A percentile compares a stretch with the other conserved stretches of the same genome.
These are phyloP conservation scores for Ceyx erithaca DNA, from an alignment of 2,797 vertebrate genomes.

Conservation along the genomic window DNA sequence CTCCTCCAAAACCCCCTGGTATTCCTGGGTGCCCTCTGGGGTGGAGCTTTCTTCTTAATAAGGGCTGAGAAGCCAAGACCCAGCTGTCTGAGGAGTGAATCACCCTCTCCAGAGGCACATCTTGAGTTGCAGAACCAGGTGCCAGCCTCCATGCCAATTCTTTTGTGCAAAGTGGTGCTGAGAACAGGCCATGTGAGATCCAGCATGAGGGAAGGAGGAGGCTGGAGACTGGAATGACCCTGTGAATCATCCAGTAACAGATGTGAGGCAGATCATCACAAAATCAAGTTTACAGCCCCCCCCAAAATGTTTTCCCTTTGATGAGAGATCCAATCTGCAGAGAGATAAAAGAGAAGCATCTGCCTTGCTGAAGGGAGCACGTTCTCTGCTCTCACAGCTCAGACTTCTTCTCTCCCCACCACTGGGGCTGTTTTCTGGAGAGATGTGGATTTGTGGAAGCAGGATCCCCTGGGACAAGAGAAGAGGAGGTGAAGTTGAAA, in stretches of 20 bases:
- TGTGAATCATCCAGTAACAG: not conserved
- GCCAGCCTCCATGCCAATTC: not conserved
- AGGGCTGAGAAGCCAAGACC: not conserved
- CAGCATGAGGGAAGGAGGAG: not conserved
- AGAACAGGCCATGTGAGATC: not conserved
- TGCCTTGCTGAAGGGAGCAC: not conserved
- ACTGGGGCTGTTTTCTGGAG: not conserved
- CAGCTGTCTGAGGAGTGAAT: constrained; percentile 28
- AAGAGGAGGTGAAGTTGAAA: not conserved
- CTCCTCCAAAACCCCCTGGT: not conserved
- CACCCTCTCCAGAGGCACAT: not conserved
- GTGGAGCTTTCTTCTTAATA: not conserved
- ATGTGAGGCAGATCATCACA: not conserved
- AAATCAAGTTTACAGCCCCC: not conserved
- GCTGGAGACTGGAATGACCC: not conserved
- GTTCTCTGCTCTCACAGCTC: not conserved
- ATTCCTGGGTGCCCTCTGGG: not conserved
- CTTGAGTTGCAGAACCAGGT: not conserved
- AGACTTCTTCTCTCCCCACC: not conserved
- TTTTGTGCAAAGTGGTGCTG: not conserved
- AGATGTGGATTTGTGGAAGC: not conserved
- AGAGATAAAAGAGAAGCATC: not conserved
- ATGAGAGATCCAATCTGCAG: not conserved
- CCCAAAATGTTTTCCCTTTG: not conserved
- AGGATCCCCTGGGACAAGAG: not conserved